Percentiles rank a stretch among this genome's conserved stretches.
Evolutionary conservation across 2,113 vertebrate genomes (phyloP).

Genomic region (Petaurus breviceps): DNA sequence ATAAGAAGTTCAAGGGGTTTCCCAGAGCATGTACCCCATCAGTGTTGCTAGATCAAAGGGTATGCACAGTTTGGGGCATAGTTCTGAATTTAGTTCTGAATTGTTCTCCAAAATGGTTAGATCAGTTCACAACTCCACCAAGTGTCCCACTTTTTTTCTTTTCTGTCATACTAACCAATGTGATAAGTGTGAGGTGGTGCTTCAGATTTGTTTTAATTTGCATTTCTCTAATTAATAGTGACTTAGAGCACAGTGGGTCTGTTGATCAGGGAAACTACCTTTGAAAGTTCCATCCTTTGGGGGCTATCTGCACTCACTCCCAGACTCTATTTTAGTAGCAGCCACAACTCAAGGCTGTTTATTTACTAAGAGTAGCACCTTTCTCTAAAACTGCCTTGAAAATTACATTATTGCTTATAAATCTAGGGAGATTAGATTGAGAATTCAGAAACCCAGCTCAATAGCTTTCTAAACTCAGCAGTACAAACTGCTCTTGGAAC

Average conservation of each 20-base stretch:
- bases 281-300: neutral
- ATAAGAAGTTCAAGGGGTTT: too few relatives aligned
- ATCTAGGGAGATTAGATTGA: neutral
- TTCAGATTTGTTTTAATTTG: neutral
- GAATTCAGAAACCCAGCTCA: neutral
- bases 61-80: neutral
- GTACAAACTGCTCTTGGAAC: neutral
- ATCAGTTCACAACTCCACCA: neutral
- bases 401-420: neutral
- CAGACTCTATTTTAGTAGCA: neutral
- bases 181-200: neutral
- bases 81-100: neutral
- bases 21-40: too few relatives aligned
- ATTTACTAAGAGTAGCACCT: neutral
- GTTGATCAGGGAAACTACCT: neutral
- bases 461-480: neutral
- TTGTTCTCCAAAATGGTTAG: neutral
- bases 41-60: neutral
- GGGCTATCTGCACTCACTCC: neutral
- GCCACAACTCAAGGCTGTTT: neutral
- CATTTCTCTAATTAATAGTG: neutral
- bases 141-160: neutral
- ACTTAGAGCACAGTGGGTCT: neutral
- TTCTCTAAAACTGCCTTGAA: neutral
- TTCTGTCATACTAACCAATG: neutral